Base-by-base conservation (phyloP, 2,888 invertebrate genomes). In the Melieria picta region DNA sequence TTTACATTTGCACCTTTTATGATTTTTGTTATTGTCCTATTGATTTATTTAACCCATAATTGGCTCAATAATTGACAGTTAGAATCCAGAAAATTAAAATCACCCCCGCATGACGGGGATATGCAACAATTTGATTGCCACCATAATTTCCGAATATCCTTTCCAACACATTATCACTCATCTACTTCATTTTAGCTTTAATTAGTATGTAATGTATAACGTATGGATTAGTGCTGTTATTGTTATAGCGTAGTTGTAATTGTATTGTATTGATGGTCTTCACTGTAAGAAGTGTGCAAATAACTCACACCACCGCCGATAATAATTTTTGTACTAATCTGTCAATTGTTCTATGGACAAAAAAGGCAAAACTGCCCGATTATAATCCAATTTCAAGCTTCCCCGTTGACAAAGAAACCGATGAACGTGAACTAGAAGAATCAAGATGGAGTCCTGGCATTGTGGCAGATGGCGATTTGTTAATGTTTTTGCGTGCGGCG, bases 401-500 rank as follows among this genome's bases (percentile, higher is more conserved):
- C 84, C 86, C 87, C 79, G 84, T 87, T 83, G 87, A 87, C 80
- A 86, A 87, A 84, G 87, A 86, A 85, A 83, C 83, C 78, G 87
- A 87, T 82, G 87, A 87, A 83, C 85, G 87, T 80, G 87, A 87
- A 85, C 81, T 87, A 84, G 98, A 98, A 88, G 97, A 97, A 88
- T 89, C 96, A 87, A 91, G 95, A 88, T 98, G 98, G 98, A 90
- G 95, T 87, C 98, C 98, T 74, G 94, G 94, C 80, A 94, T 97
- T 89, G 92, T 95, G 79, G 90, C 93, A 82, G 98, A 98, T 89
- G 93, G 95, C 81, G 98, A 98, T 89, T 91, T 98, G 86, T 92
- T 98, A 85, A 98, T 98, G 97, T 98, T 96, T 90, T 91, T 98
- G 87, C 90, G 98, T 83, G 98, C 98, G 80, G 98, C 97, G 79